phyloP scores from a whole-genome alignment of 2,888 invertebrate species.

The Synanthedon vespiformis region DNA sequence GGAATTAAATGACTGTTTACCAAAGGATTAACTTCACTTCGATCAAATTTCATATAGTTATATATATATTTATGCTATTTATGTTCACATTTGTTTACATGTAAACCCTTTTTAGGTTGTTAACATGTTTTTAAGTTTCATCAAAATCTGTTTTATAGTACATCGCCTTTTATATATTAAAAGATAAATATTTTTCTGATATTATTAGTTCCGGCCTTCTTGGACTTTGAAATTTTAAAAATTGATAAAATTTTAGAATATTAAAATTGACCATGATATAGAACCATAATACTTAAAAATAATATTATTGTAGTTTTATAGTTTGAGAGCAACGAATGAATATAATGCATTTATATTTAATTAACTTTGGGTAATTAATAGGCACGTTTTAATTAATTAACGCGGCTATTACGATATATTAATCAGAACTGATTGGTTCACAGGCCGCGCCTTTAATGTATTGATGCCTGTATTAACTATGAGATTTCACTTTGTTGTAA shows the following conservation, averaged over 20 bases:
- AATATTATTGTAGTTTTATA: too few species aligned
- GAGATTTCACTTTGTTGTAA: conserved; percentile 4
- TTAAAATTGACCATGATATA: too few species aligned
- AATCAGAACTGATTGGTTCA: conserved; percentile 45
- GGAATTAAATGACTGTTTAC: conserved; percentile 1
- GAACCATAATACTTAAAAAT: too few species aligned
- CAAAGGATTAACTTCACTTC: conserved; percentile 2
- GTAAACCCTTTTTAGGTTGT: too few species aligned
- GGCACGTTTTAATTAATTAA: conserved; percentile 40
- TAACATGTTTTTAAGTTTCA: too few species aligned
- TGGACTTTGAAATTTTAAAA: too few species aligned
- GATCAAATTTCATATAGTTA: background rate
- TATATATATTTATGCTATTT: background rate
- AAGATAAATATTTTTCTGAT: too few species aligned
- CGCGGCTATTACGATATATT: conserved; percentile 51
- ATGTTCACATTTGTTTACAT: background rate
- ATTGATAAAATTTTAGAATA: too few species aligned
- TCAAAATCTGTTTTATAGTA: too few species aligned
- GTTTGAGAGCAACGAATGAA: background rate
- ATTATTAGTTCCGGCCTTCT: too few species aligned
- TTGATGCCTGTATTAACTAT: conserved; percentile 1
- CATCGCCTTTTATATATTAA: too few species aligned
- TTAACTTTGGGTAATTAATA: conserved; percentile 58
- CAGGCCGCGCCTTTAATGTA: conserved; percentile 5
- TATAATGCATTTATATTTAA: conserved; percentile 40